These are phyloP conservation scores for Orthonychiurus folsomi DNA, from an alignment of 2,888 invertebrate genomes.

Conservation along the genomic window DNA sequence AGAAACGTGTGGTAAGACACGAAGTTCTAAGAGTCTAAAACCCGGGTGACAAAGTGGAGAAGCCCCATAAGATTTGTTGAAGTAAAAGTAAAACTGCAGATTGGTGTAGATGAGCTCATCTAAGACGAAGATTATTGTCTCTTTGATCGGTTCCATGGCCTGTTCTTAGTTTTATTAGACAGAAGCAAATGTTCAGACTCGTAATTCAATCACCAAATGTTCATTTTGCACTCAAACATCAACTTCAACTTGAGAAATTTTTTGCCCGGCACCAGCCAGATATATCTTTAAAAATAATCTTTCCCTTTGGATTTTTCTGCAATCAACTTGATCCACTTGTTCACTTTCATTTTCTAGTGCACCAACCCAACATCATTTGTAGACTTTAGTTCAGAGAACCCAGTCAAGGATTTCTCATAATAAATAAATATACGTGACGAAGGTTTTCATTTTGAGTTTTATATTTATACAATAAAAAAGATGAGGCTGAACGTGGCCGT, in stretches of 20 bases:
- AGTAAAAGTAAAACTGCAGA: neutral
- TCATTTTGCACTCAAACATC: constrained; percentile 1
- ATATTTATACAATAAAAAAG: too few relatives aligned
- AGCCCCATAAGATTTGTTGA: neutral
- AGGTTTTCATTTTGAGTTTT: too few relatives aligned
- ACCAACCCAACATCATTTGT: too few relatives aligned
- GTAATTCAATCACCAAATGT: neutral
- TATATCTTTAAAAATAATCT: neutral
- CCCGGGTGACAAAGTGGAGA: neutral
- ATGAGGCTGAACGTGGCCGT: too few relatives aligned
- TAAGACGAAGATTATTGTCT: too few relatives aligned
- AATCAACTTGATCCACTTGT: neutral
- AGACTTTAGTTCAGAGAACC: too few relatives aligned
- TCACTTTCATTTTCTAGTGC: neutral
- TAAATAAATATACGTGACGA: too few relatives aligned
- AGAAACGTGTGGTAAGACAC: neutral
- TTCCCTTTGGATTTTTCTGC: neutral
- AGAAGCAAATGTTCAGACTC: neutral
- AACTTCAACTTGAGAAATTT: neutral
- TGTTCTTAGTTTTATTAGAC: too few relatives aligned
- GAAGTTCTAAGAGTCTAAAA: neutral
- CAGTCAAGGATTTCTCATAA: too few relatives aligned
- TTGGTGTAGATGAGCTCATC: neutral
- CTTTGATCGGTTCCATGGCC: too few relatives aligned
- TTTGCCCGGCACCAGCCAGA: neutral